phyloP scores from a whole-genome alignment of 2,113 vertebrate species.

The Odobenus rosmarus region DNA sequence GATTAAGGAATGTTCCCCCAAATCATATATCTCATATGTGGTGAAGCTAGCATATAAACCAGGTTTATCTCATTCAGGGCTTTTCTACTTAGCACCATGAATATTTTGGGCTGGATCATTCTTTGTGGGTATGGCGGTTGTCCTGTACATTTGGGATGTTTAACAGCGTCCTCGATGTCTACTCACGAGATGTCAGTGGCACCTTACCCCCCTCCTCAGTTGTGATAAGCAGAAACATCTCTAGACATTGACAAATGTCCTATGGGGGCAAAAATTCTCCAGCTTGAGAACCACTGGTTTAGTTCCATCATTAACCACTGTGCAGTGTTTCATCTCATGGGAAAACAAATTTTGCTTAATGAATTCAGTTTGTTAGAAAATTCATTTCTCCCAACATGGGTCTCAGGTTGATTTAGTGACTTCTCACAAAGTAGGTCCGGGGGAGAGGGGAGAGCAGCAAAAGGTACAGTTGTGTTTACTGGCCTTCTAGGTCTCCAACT shows the following conservation, averaged over 20 bases:
- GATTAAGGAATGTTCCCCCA: neutral
- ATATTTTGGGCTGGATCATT: neutral
- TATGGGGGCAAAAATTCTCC: rapidly evolving
- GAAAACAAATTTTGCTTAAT: neutral
- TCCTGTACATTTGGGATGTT: no score
- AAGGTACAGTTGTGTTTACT: rapidly evolving
- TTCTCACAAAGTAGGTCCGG: neutral
- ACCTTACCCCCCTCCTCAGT: neutral
- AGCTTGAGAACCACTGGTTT: neutral
- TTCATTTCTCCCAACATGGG: neutral
- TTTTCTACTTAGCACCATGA: neutral
- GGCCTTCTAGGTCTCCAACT: rapidly evolving
- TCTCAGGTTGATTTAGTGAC: no score
- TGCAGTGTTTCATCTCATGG: neutral
- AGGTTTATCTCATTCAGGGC: rapidly evolving
- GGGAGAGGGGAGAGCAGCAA: rapidly evolving
- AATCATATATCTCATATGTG: rapidly evolving
- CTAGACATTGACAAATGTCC: neutral
- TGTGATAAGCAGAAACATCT: neutral
- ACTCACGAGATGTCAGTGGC: neutral
- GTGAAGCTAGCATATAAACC: rapidly evolving
- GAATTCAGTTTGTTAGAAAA: neutral
- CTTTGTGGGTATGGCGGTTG: neutral
- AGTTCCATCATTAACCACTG: neutral
- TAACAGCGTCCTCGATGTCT: neutral